A percentile compares a stretch with the other conserved stretches of the same genome.
Conservation (phyloP, 64 coral and sea anemone species). For the Pocillopora verrucosa region DNA sequence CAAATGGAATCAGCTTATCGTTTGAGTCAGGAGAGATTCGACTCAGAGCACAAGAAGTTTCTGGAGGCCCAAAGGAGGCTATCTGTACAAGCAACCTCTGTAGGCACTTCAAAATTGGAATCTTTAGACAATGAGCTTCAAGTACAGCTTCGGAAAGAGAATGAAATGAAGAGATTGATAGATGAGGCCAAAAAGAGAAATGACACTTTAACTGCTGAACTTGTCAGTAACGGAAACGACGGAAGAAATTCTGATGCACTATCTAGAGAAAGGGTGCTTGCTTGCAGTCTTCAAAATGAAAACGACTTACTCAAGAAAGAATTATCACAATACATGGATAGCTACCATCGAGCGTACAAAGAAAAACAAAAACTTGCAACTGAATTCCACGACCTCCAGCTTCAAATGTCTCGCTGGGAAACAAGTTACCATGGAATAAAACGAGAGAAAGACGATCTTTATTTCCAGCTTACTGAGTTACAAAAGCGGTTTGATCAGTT, state of each 20-base stretch:
- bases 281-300: not conserved
- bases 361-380: not conserved
- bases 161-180: not conserved
- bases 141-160: not conserved
- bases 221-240: not conserved
- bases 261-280: not conserved
- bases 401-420: not conserved
- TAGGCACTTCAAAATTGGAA: not conserved
- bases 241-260: not conserved
- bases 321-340: not conserved
- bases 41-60: not conserved
- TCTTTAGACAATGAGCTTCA: not conserved
- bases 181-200: not conserved
- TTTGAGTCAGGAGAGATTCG: not conserved
- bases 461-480: not conserved
- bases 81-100: not conserved
- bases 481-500: not conserved
- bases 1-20: not conserved
- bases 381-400: not conserved
- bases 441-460: not conserved
- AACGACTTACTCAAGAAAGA: not conserved
- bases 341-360: not conserved
- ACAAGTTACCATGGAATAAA: not conserved
- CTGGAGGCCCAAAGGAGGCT: not conserved
- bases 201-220: not conserved